Base-by-base conservation (phyloP, 2,888 invertebrate genomes). In the Cephus runcator region DNA sequence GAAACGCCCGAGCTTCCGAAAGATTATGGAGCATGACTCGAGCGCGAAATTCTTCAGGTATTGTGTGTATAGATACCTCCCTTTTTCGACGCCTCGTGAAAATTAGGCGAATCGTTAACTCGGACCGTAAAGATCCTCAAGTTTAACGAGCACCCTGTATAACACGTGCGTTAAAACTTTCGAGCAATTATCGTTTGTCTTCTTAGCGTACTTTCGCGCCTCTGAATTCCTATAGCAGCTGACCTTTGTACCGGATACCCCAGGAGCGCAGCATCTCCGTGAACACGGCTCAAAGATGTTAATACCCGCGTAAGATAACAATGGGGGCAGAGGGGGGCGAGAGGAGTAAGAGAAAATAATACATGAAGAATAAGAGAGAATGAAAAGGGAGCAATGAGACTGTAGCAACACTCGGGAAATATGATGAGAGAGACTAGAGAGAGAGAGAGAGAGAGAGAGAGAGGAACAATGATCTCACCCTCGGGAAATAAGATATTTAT, bases 401-500 rank as follows among this genome's bases (percentile, higher is more conserved):
- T 12, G 0, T 69, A 69, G 23, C 1, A 2, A 33, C 12, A 11
- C 71, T n/a, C 31, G 71, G 12, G 30, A 31, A 71, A 31, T 33
- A 71, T 34, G 71, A 34, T 31, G 69, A 12, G 30, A 33, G 69
- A 69, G 33, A 31, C 69, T 69, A 35, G 12, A 35, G 35, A 35
- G 35, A 73, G 33, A 36, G 34, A 69, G 40, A 34, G 75, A 34
- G 40, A 34, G 75, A 34, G 77, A 77, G 76, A 74, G 75, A 81
- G 79, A 81, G 78, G 78, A 69, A 78, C 80, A 76, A 82, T 82
- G 82, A 83, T 83, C 81, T 83, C 79, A 77, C 85, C 82, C 83
- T 76, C 33, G 85, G 85, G 83, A 86, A 83, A 85, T 86, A 85
- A 86, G 81, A 81, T 85, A 87, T 87, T 86, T 86, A 84, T 82